phyloP scores from a whole-genome alignment of 2,888 invertebrate species.

The Pandemis corylana region DNA sequence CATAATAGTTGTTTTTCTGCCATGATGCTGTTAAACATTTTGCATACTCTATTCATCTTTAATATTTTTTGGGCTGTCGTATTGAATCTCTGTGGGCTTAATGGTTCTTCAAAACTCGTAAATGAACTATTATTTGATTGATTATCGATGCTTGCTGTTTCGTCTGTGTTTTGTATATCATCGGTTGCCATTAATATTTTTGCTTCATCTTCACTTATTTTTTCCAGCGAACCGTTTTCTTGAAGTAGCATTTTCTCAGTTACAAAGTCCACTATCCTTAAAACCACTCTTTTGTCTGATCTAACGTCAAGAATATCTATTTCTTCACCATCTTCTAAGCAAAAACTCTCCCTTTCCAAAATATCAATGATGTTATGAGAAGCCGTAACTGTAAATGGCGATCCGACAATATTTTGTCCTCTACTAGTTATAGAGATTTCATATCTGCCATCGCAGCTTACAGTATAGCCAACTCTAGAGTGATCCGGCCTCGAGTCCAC shows the following conservation, averaged over 20 bases:
- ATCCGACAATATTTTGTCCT: conserved; percentile 84
- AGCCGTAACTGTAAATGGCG: conserved; percentile 83
- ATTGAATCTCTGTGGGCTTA: conserved; percentile 58
- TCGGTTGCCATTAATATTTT: conserved; percentile 69
- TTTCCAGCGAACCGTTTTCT: conserved; percentile 80
- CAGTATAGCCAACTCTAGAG: conserved; percentile 80
- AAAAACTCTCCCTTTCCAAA: conserved; percentile 71
- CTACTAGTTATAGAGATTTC: conserved; percentile 84
- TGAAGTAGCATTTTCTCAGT: conserved; percentile 84
- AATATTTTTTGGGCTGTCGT: conserved; percentile 63
- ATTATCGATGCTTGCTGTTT: conserved; percentile 45
- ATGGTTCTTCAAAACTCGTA: conserved; percentile 39
- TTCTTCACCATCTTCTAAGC: conserved; percentile 79
- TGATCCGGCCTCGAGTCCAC: conserved; percentile 76
- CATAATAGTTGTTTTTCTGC: conserved; percentile 48
- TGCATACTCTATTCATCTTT: conserved; percentile 68
- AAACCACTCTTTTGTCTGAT: conserved; percentile 77
- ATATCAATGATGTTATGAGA: conserved; percentile 67
- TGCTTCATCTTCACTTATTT: conserved; percentile 77
- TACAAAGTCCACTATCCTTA: conserved; percentile 83
- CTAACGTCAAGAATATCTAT: conserved; percentile 76
- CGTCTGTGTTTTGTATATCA: conserved; percentile 45
- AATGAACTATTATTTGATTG: conserved; percentile 41
- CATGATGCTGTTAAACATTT: conserved; percentile 58
- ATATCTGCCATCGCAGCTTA: conserved; percentile 82